These are phyloP conservation scores for Propithecus deckenii DNA, from an alignment of 2,797 vertebrate species.

Conservation along the genomic window DNA sequence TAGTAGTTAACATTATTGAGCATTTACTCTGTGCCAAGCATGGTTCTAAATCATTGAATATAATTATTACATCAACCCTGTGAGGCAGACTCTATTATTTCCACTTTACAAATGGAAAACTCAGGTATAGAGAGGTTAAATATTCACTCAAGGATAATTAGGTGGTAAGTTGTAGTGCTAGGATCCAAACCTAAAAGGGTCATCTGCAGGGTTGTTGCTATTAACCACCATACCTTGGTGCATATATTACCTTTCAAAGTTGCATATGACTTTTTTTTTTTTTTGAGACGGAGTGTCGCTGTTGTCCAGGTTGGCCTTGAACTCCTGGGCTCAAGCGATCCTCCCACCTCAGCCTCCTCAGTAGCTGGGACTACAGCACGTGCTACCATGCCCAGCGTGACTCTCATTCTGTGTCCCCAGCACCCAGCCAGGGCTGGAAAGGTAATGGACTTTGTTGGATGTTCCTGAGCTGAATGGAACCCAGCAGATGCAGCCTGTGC, in stretches of 20 bases:
- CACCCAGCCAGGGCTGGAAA: not conserved
- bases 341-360: not conserved
- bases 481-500: not conserved
- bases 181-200: not conserved
- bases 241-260: not conserved
- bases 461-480: not conserved
- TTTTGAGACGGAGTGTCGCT: not conserved
- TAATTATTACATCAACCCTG: not conserved
- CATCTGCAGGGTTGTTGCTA: not conserved
- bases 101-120: slow-evolving; percentile 36
- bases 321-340: not conserved
- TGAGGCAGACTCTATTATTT: not conserved
- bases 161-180: not conserved
- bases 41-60: not conserved
- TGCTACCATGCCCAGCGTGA: not conserved
- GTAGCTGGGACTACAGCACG: not conserved
- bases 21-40: not conserved
- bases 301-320: not conserved
- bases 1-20: not conserved
- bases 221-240: not conserved
- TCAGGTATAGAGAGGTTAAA: not conserved
- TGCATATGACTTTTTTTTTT: not conserved
- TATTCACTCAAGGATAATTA: not conserved
- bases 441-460: not conserved
- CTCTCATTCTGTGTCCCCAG: not conserved